Evolutionary conservation across 23 tunicate genomes (phyloP).

Genomic region (Ascidia mentula): DNA sequence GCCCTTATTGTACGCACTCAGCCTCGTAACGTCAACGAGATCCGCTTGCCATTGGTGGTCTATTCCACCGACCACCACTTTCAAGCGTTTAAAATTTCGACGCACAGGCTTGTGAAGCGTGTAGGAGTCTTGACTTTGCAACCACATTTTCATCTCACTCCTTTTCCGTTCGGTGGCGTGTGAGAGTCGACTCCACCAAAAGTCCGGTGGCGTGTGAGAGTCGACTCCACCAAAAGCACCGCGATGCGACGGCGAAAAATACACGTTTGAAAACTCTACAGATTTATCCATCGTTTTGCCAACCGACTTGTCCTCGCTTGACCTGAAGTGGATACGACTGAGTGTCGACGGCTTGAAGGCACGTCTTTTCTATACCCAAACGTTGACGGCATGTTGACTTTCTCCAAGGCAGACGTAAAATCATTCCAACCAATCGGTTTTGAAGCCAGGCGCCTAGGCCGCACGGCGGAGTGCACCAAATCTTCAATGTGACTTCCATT

Average conservation of each 20-base stretch:
- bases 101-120: not conserved
- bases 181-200: not conserved
- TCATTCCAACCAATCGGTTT: not conserved
- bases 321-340: not conserved
- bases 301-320: not conserved
- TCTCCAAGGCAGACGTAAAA: not conserved
- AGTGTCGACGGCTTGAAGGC: not conserved
- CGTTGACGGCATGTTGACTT: not conserved
- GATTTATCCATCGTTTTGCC: not conserved
- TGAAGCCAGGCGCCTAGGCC: not conserved
- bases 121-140: not conserved
- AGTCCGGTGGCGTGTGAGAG: no score
- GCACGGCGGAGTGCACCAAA: not conserved
- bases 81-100: no score
- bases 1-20: no score
- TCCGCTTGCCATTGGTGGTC: no score
- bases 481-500: not conserved
- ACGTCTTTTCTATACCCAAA: not conserved
- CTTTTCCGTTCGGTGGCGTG: not conserved
- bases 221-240: not conserved
- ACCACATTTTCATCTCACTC: not conserved
- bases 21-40: no score
- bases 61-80: no score
- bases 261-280: not conserved
- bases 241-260: not conserved